These are phyloP conservation scores for Caenorhabditis wallacei DNA, from an alignment of 2,888 invertebrate species.

Conservation along the genomic window DNA sequence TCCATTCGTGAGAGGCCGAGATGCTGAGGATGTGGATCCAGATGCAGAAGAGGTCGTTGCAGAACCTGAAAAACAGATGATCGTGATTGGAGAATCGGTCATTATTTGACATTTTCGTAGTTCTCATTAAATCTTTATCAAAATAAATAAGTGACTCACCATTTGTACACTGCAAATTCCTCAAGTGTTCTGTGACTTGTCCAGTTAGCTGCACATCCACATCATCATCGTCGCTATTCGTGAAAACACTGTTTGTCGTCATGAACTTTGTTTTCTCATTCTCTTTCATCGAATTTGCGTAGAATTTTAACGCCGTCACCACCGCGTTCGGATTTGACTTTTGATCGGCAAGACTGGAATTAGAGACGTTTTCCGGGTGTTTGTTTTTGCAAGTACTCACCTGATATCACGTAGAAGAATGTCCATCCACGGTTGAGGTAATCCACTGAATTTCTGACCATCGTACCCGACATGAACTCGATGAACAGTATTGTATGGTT, in stretches of 20 bases:
- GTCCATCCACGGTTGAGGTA: slow-evolving; percentile 82
- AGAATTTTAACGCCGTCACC: slow-evolving; percentile 92
- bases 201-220: slow-evolving; percentile 74
- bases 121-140: too few species aligned
- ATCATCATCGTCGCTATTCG: slow-evolving; percentile 71
- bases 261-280: slow-evolving; percentile 80
- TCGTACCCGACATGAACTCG: slow-evolving; percentile 81
- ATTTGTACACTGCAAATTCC: slow-evolving; percentile 64
- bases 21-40: slow-evolving; percentile 58
- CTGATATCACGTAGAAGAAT: slow-evolving; percentile 80
- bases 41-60: slow-evolving; percentile 58
- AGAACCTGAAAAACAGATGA: slow-evolving; percentile 26
- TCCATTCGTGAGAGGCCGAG: slow-evolving; percentile 58
- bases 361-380: not conserved
- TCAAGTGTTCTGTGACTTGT: slow-evolving; percentile 73
- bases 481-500: slow-evolving; percentile 81
- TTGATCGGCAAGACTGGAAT: slow-evolving; percentile 85
- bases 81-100: too few species aligned
- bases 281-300: slow-evolving; percentile 86
- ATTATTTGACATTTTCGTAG: too few species aligned
- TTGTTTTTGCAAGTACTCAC: slow-evolving; percentile 50
- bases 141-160: slow-evolving; percentile 25
- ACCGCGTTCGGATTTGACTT: slow-evolving; percentile 89
- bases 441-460: slow-evolving; percentile 82
- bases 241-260: slow-evolving; percentile 76